Evolutionary conservation across 2,113 vertebrate species (phyloP), one percentile per base, ranked within the genome.

Genomic region (Budorcas taxicolor): DNA sequence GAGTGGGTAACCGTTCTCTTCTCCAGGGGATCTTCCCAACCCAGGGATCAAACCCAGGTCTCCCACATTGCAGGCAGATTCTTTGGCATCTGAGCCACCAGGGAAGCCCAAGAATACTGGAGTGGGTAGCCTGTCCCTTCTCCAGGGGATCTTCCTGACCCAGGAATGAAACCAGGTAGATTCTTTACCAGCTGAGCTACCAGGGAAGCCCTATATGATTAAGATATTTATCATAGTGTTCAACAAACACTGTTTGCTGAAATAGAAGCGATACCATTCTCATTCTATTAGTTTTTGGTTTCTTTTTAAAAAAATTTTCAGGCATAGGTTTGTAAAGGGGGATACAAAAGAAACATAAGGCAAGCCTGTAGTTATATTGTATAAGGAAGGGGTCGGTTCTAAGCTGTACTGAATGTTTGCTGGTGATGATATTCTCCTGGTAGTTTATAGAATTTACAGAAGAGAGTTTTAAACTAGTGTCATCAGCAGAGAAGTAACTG

Each of bases 361-460:
- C 7, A 82, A 67, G 45, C 47, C 45, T 81, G 0, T 87, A 81
- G 64, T 76, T 47, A 25, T 82, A 62, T 91, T 97, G 90, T 92
- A 14, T 64, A 50, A 6, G 33, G 17, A 45, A 6, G 29, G 17
- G n/a, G 2, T 81, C 74, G 58, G 94, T 84, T 52, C 36, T 53
- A 87, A 40, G 25, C 45, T 86, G 2, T 86, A 21, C 74, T 95
- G 47, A 97, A 58, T 58, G 29, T 91, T 94, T 76, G 62, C 86
- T 93, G 47, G 15, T 93, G 84, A 10, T 74, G 31, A 45, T 92
- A 89, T 27, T 80, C 29, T 64, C 55, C 33, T 27, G 36, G 50
- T 89, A 96, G 64, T 90, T 94, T 78, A 92, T n/a, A 64, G 40
- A 71, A 50, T 93, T 64, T 96, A 94, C 3, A 60, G 64, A 55